These are phyloP conservation scores for Catostomus latipinnis DNA, from an alignment of 2,797 vertebrate species.

Conservation along the genomic window DNA sequence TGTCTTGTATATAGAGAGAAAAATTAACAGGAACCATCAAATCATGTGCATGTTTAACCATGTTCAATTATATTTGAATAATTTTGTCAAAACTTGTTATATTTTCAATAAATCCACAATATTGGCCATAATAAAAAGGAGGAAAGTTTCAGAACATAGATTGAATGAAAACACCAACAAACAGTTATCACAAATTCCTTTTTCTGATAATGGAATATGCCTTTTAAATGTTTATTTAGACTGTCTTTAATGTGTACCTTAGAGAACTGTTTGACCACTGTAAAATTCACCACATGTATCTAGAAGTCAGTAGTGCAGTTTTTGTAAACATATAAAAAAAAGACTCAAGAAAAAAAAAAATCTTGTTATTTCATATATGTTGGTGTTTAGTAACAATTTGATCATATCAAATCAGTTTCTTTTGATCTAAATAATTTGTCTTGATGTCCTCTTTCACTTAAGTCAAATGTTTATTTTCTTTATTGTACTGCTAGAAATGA, in stretches of 20 bases:
- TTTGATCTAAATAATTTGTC: neutral
- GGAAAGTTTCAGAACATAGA: neutral
- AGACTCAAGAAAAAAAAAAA: too few species aligned
- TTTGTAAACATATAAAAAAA: slow-evolving; percentile 8
- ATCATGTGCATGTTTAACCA: slow-evolving; percentile 33
- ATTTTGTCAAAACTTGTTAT: too few species aligned
- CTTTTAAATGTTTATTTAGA: slow-evolving; percentile 12
- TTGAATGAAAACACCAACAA: neutral
- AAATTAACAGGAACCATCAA: slow-evolving; percentile 54
- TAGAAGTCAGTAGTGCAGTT: slow-evolving; percentile 12
- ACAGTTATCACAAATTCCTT: slow-evolving; percentile 5
- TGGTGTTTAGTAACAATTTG: neutral
- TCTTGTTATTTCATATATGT: neutral
- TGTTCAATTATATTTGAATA: too few species aligned
- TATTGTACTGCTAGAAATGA: slow-evolving; percentile 33
- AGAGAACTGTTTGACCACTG: slow-evolving; percentile 39
- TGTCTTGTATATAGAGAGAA: slow-evolving; percentile 62
- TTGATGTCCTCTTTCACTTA: slow-evolving; percentile 16
- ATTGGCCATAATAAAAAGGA: slow-evolving; percentile 8
- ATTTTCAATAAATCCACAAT: slow-evolving; percentile 7
- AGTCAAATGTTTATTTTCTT: neutral
- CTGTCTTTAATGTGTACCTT: slow-evolving; percentile 10
- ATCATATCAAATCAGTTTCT: neutral
- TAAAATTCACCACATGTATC: slow-evolving; percentile 20
- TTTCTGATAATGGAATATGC: neutral